Percentiles rank a stretch among this genome's conserved stretches.
These are phyloP conservation scores for Pseudochromis fuscus DNA, from an alignment of 2,797 vertebrate genomes.

Conservation along the genomic window DNA sequence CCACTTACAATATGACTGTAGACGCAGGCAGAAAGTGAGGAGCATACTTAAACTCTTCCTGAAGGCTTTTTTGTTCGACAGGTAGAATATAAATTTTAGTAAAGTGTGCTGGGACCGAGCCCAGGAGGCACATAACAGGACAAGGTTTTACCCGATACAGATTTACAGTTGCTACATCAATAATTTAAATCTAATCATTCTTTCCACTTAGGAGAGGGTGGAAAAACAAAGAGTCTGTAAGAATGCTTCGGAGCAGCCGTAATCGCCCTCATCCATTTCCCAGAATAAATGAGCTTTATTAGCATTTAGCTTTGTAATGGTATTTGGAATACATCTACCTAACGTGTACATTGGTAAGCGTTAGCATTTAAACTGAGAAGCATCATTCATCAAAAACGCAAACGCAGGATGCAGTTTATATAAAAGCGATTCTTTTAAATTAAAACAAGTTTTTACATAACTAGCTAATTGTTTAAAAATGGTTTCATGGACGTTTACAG, in stretches of 20 bases:
- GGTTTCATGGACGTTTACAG: background rate
- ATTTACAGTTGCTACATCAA: slow-evolving; percentile 45
- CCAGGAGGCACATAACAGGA: slow-evolving; percentile 42
- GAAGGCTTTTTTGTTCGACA: slow-evolving; percentile 41
- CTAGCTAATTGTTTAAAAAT: too few relatives aligned
- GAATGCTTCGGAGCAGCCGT: slow-evolving; percentile 20
- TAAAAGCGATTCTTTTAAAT: background rate
- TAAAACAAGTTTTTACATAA: background rate
- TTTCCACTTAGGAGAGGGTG: slow-evolving; percentile 46
- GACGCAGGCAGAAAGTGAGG: slow-evolving; percentile 5
- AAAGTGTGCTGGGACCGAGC: slow-evolving; percentile 35
- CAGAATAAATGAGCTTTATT: slow-evolving; percentile 40
- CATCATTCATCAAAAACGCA: slow-evolving; percentile 7
- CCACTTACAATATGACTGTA: slow-evolving; percentile 31
- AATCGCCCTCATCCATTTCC: slow-evolving; percentile 6
- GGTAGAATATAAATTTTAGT: slow-evolving; percentile 43
- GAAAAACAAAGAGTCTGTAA: slow-evolving; percentile 37
- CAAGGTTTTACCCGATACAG: slow-evolving; percentile 39
- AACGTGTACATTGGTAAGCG: slow-evolving; percentile 7
- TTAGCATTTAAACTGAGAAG: slow-evolving; percentile 25
- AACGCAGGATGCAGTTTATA: background rate
- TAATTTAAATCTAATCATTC: slow-evolving; percentile 57
- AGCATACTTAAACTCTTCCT: slow-evolving; percentile 14
- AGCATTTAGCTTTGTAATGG: slow-evolving; percentile 38
- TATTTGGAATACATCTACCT: slow-evolving; percentile 22